These are phyloP conservation scores for Stylophora pistillata DNA, from an alignment of 64 coral and sea anemone species.

Conservation along the genomic window DNA sequence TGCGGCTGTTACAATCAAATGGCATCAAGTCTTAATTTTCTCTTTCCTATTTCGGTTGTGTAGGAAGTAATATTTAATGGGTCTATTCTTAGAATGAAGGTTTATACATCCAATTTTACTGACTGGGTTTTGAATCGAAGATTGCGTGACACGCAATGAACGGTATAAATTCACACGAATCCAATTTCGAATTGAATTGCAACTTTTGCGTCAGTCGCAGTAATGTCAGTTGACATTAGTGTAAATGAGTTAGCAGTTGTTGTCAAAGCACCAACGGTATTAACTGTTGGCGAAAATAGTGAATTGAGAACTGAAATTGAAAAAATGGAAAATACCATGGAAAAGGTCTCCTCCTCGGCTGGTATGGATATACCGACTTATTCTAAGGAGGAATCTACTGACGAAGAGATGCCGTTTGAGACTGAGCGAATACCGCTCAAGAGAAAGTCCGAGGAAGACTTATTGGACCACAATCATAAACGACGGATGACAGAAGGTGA, in stretches of 20 bases:
- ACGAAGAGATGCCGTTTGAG: background rate
- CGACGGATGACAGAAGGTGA: background rate
- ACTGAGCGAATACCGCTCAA: background rate
- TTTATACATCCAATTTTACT: too few species aligned
- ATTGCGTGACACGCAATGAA: background rate
- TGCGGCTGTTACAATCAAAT: background rate
- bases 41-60: background rate
- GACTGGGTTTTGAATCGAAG: too few species aligned
- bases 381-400: background rate
- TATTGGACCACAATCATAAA: background rate
- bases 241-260: background rate
- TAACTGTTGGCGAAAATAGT: too few species aligned
- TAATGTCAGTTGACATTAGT: background rate
- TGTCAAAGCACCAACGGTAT: background rate
- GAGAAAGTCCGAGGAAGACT: slow-evolving; percentile 28
- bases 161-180: slow-evolving; percentile 14
- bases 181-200: background rate
- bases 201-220: background rate
- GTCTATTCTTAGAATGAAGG: background rate
- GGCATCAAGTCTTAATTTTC: too few species aligned
- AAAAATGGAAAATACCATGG: background rate
- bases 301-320: too few species aligned
- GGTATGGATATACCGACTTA: background rate
- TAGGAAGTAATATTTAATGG: background rate
- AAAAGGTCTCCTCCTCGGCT: background rate